These are phyloP conservation scores for Epizoanthus fatuus DNA, from an alignment of 92 coral and sea anemone species.

Conservation along the genomic window DNA sequence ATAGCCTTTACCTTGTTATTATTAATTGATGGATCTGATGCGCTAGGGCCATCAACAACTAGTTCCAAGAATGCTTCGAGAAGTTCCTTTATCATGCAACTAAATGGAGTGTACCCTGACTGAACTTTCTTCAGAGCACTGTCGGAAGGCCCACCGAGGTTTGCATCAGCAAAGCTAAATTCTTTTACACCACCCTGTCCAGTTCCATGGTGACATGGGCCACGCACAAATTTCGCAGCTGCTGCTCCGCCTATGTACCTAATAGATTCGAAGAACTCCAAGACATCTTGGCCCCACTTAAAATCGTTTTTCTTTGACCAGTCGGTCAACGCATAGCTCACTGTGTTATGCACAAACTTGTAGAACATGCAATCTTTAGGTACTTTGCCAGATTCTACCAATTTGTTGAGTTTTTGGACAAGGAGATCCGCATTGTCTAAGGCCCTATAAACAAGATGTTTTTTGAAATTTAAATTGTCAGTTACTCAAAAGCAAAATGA, in stretches of 20 bases:
- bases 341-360: slow-evolving; percentile 57
- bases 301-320: slow-evolving; percentile 27
- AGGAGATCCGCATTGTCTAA: slow-evolving; percentile 46
- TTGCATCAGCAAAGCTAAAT: slow-evolving; percentile 56
- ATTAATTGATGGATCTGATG: slow-evolving; percentile 38
- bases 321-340: slow-evolving; percentile 33
- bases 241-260: slow-evolving; percentile 62
- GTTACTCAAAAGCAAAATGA: no score
- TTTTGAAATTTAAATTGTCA: no score
- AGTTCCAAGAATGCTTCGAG: slow-evolving; percentile 52
- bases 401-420: slow-evolving; percentile 31
- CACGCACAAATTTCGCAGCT: slow-evolving; percentile 59
- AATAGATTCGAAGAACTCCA: slow-evolving; percentile 49
- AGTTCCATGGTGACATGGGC: slow-evolving; percentile 59
- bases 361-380: slow-evolving; percentile 54
- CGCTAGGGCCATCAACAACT: slow-evolving; percentile 46
- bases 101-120: slow-evolving; percentile 62
- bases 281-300: slow-evolving; percentile 56
- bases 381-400: slow-evolving; percentile 42
- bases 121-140: slow-evolving; percentile 46
- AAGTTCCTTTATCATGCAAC: slow-evolving; percentile 59
- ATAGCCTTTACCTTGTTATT: slow-evolving; percentile 37
- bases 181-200: slow-evolving; percentile 56
- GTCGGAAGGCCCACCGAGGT: slow-evolving; percentile 56
- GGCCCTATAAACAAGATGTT: slow-evolving; percentile 32